Base-by-base conservation (phyloP, 2,888 invertebrate genomes). In the Eupeodes luniger region DNA sequence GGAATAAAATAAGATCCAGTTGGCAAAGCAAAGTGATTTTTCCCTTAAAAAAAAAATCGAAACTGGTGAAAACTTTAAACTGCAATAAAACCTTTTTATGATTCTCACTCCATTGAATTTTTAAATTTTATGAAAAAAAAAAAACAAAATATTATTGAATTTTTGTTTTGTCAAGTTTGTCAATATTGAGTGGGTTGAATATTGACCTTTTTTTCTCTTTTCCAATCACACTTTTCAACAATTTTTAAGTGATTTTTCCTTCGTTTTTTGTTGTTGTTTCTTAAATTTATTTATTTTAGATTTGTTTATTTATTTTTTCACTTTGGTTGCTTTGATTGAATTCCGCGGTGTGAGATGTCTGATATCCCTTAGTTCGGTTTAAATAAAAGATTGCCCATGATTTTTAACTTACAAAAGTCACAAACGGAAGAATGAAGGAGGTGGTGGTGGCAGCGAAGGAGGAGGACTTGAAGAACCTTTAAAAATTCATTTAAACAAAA, bases 1-100 rank as follows among this genome's bases (percentile, higher is more conserved):
- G 78, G 53, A 74, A 81, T 81, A 72, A 76, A 40, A 40, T 5
- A 85, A 19, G 80, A 81, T 59, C 55, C 64, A 67, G 78, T 79
- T 61, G 57, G 51, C 44, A 74, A 47, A 11, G 69, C 9, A 51
- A 69, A 49, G 36, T 61, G 51, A 40, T 36, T 69, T 10, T 49
- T 49, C 47, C 49, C 66, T 7, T 14, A 12, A 59, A 36, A 49
- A 36, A 49, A 14, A n/a, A 51, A 79, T 40, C 14, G 62, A n/a
- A 14, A 51, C 61, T 10, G 19, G 40, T 49, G 47, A 61, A 61
- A 79, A 59, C 57, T 57, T 74, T 57, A 74, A 74, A 74, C 6
- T 40, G 74, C 19, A 59, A 59, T 44, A 74, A 49, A 59, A 59
- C 12, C 44, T 34, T 59, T 78, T 57, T 67, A 47, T 69, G 36